Evolutionary conservation across 1,140 invertebrate species (phyloP), one percentile per base, ranked within the genome.

Genomic region (Brachionus rotundiformis): DNA sequence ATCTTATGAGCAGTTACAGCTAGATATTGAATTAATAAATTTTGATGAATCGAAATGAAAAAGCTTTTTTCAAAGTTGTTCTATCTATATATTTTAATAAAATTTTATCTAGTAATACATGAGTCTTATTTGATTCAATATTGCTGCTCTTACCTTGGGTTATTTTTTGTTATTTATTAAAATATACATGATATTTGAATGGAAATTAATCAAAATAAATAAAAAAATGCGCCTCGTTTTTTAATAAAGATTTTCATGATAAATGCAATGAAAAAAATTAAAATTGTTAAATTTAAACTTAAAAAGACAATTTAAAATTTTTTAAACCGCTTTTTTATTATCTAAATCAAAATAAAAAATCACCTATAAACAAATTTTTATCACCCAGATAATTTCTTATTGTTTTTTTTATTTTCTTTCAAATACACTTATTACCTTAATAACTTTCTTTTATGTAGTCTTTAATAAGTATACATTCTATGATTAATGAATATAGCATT

Each of bases 171-270:
- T 54, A 54, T 19, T 19, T 54, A 54, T 19, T 54, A 54, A 54
- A 54, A 54, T 54, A 54, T 54, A 54, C n/a, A 54, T 54, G 47
- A 54, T 54, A 54, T 54, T 54, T 54, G 47, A 54, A 54, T 54
- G 19, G 47, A 54, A 54, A 54, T 19, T 54, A 54, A 54, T 19
- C 47, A 54, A 54, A 25, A 54, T 8, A 19, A 54, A 54, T 8
- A 16, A 54, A 54, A 54, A 54, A 23, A 19, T 7, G 6, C 23
- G 19, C 47, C 19, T 19, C 23, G 19, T 54, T 54, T 54, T 54
- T 54, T 19, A 54, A 19, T 54, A 54, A 54, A 49, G 16, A 49
- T 16, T n/a, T n/a, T n/a, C n/a, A n/a, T n/a, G n/a, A n/a, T n/a
- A n/a, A n/a, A n/a, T n/a, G n/a, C n/a, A n/a, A n/a, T n/a, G n/a